Conservation (phyloP, 2,797 vertebrate species). For the Pteropus rufus region DNA sequence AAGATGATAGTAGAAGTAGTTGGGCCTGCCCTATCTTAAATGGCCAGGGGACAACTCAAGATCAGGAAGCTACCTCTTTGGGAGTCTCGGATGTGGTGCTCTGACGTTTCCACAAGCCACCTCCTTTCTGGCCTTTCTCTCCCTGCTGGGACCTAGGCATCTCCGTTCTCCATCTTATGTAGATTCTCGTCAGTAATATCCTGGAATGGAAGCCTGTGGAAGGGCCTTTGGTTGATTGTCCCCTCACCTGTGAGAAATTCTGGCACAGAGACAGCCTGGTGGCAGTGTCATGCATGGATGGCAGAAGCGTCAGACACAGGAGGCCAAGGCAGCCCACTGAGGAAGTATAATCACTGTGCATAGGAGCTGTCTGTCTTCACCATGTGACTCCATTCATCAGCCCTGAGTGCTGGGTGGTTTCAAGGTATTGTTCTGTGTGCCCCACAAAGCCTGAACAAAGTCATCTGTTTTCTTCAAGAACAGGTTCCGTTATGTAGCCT, state of each 20-base stretch:
- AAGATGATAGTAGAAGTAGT: conserved; percentile 45
- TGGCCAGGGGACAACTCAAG: neutral
- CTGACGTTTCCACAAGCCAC: conserved; percentile 30
- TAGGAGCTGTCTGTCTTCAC: neutral
- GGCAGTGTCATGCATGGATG: neutral
- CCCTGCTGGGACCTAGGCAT: neutral
- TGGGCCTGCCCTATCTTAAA: neutral
- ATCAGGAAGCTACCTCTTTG: conserved; percentile 47
- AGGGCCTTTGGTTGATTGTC: neutral
- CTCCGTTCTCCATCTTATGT: neutral
- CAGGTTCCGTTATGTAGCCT: neutral
- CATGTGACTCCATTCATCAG: neutral
- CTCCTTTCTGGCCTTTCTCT: conserved; percentile 30
- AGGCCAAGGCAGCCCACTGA: neutral
- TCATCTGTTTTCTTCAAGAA: neutral
- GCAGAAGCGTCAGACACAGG: neutral
- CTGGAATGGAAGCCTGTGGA: neutral
- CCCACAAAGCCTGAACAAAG: neutral
- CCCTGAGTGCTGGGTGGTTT: neutral
- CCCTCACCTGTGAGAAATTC: neutral
- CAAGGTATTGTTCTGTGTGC: neutral
- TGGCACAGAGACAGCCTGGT: neutral
- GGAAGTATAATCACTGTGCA: neutral
- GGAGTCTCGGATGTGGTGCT: conserved; percentile 46
- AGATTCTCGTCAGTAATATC: neutral